Evolutionary conservation across 1,140 invertebrate genomes (phyloP).

Genomic region (Aphelenchoides fujianensis): DNA sequence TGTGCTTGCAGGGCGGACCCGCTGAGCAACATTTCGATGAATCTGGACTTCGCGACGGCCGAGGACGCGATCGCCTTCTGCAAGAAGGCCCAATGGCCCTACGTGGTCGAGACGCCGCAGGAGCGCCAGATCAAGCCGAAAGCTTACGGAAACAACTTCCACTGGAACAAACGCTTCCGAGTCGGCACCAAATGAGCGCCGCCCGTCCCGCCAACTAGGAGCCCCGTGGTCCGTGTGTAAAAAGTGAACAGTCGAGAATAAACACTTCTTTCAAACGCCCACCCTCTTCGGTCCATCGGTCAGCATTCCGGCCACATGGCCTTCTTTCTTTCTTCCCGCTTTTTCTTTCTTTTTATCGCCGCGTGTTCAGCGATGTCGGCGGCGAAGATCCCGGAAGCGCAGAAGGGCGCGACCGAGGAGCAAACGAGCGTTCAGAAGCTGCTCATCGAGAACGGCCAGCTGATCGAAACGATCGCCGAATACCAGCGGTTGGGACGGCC

Average conservation of each 20-base stretch:
- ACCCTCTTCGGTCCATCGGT: no score
- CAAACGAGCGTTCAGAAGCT: conserved; percentile 47
- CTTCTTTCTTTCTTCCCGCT: background rate
- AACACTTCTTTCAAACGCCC: background rate
- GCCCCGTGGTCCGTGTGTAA: background rate
- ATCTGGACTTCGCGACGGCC: conserved; percentile 73
- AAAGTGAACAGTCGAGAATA: background rate
- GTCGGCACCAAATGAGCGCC: conserved; percentile 85
- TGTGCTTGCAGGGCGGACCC: conserved; percentile 80
- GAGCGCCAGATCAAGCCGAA: conserved; percentile 71
- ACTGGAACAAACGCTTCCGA: conserved; percentile 90
- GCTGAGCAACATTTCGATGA: conserved; percentile 77
- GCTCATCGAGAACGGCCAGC: conserved; percentile 56
- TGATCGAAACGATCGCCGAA: conserved; percentile 56
- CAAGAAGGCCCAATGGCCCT: conserved; percentile 90
- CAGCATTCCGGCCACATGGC: background rate
- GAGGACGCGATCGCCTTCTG: conserved; percentile 88
- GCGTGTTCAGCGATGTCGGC: conserved; percentile 40
- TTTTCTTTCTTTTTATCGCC: conserved; percentile 16
- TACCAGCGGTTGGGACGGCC: conserved; percentile 47
- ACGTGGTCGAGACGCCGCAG: conserved; percentile 74
- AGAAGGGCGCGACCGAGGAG: conserved; percentile 2
- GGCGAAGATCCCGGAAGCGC: conserved; percentile 18
- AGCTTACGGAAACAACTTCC: conserved; percentile 86
- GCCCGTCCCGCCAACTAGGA: no score